Percentiles rank a stretch among this genome's conserved stretches.
These are phyloP conservation scores for Pterophyllum scalare DNA, from an alignment of 2,113 vertebrate species.

Conservation along the genomic window DNA sequence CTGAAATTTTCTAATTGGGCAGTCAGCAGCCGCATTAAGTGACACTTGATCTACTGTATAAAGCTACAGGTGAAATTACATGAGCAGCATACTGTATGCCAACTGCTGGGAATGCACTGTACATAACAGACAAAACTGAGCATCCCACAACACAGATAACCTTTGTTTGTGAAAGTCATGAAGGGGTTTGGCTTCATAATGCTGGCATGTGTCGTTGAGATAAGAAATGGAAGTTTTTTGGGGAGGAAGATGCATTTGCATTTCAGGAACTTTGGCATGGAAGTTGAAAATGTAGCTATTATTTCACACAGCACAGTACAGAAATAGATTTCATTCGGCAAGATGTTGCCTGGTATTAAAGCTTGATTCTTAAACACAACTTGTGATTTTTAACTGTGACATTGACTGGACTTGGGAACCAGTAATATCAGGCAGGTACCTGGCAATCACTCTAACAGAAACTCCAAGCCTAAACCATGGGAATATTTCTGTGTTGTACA, in stretches of 20 bases:
- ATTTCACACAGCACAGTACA: neutral
- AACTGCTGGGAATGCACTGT: neutral
- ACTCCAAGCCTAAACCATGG: neutral
- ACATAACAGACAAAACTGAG: neutral
- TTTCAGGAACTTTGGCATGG: neutral
- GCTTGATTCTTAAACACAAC: neutral
- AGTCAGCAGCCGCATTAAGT: neutral
- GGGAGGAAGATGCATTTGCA: accelerated
- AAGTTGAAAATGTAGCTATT: neutral
- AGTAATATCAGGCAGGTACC: neutral
- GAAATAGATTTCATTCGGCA: neutral
- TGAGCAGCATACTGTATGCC: neutral
- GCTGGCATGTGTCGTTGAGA: neutral
- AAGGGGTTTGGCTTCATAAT: neutral
- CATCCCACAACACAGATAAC: neutral
- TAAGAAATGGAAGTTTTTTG: no score
- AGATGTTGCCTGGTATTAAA: neutral
- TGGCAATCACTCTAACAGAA: neutral
- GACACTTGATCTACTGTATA: conserved; percentile 12
- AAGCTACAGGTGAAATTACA: neutral
- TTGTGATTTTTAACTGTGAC: neutral
- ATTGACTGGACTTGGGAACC: neutral
- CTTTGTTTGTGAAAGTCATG: neutral
- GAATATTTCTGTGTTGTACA: neutral
- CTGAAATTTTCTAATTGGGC: neutral